phyloP scores from a whole-genome alignment of 2,888 invertebrate species.

The Tenthredo scrophulariae region DNA sequence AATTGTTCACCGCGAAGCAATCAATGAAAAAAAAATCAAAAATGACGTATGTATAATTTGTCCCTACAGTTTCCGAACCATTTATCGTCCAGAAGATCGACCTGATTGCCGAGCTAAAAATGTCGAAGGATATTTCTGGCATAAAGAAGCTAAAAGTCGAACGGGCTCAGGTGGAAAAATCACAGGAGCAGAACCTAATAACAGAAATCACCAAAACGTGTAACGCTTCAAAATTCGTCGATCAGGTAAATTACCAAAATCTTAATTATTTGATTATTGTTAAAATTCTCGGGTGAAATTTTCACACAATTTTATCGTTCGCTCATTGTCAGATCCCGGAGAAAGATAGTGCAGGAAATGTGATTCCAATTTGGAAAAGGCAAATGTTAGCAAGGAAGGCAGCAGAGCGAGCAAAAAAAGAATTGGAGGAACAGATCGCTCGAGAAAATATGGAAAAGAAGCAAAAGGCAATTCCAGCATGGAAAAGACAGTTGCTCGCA shows the following conservation, averaged over 20 bases:
- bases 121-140: slow-evolving; percentile 95
- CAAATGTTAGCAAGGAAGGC: slow-evolving; percentile 97
- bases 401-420: slow-evolving; percentile 94
- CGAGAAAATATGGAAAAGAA: slow-evolving; percentile 92
- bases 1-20: not conserved
- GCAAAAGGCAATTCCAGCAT: slow-evolving; percentile 93
- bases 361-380: slow-evolving; percentile 96
- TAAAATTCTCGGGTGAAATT: not conserved
- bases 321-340: slow-evolving; percentile 88
- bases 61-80: slow-evolving; percentile 82
- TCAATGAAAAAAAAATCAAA: not conserved
- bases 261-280: not conserved
- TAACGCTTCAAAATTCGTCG: slow-evolving; percentile 92
- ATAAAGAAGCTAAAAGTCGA: slow-evolving; percentile 96
- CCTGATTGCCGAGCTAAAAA: slow-evolving; percentile 94
- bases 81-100: slow-evolving; percentile 90
- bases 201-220: slow-evolving; percentile 92
- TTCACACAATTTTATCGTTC: not conserved
- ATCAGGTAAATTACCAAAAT: slow-evolving; percentile 84
- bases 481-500: slow-evolving; percentile 94
- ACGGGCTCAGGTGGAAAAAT: slow-evolving; percentile 90
- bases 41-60: not conserved
- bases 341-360: slow-evolving; percentile 91
- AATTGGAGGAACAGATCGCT: slow-evolving; percentile 91
- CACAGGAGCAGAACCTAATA: slow-evolving; percentile 90